Percentiles rank a stretch among this genome's conserved stretches.
Evolutionary conservation across 1,140 invertebrate species (phyloP).

Genomic region (Zaprionus ornatus): DNA sequence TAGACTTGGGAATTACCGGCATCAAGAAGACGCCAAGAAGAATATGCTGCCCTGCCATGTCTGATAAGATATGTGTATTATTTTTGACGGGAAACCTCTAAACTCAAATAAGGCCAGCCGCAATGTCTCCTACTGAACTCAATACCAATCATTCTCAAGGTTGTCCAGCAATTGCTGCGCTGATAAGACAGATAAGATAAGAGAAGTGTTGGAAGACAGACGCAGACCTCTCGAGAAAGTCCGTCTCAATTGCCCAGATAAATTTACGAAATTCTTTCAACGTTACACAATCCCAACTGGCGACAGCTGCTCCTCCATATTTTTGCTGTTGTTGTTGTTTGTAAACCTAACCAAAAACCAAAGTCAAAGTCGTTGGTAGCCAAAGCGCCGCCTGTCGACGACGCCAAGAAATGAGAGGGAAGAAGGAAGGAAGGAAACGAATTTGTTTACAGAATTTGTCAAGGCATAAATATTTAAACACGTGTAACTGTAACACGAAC

Average conservation of each 20-base stretch:
- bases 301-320: constrained; percentile 11
- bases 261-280: constrained; percentile 31
- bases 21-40: too few species aligned
- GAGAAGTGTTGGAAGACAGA: neutral
- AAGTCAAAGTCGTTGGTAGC: constrained; percentile 9
- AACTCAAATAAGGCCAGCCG: neutral
- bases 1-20: neutral
- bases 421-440: neutral
- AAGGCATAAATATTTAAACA: constrained; percentile 57
- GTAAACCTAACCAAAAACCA: constrained; percentile 6
- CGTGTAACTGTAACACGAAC: constrained; percentile 40
- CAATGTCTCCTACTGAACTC: constrained; percentile 11
- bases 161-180: constrained; percentile 12
- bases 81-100: neutral
- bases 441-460: constrained; percentile 53
- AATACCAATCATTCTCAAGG: constrained; percentile 28
- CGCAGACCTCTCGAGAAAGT: neutral
- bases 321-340: constrained; percentile 26
- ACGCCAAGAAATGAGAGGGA: constrained; percentile 5
- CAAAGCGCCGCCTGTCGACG: constrained; percentile 3
- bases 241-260: constrained; percentile 25
- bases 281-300: constrained; percentile 20
- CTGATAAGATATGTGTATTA: neutral
- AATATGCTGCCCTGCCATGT: neutral
- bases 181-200: constrained; percentile 36